Evolutionary conservation across 2,888 invertebrate species (phyloP).

Genomic region (Euzophera pinguis): DNA sequence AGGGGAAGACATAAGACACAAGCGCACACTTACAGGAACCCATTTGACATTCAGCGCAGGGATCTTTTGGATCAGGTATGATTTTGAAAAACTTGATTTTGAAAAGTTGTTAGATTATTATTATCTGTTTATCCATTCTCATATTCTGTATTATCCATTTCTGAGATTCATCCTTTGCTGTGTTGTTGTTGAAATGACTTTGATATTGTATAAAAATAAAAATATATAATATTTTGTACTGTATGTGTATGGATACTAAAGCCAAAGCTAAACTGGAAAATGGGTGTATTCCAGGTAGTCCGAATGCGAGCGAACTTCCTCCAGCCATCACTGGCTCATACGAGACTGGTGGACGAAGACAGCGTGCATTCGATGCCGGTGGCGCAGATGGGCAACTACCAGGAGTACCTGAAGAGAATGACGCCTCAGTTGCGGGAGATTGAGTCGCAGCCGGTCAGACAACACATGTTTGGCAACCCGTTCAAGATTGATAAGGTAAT

Average conservation of each 20-base stretch:
- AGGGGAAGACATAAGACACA: slow-evolving; percentile 73
- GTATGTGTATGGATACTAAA: too few species aligned
- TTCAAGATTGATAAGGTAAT: slow-evolving; percentile 97
- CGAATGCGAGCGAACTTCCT: slow-evolving; percentile 97
- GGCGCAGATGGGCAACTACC: slow-evolving; percentile 99
- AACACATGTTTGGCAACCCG: slow-evolving; percentile 99
- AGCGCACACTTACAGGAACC: slow-evolving; percentile 90
- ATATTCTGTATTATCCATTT: too few species aligned
- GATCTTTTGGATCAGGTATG: slow-evolving; percentile 91
- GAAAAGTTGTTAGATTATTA: not conserved
- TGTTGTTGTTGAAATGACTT: too few species aligned
- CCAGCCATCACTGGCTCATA: slow-evolving; percentile 87
- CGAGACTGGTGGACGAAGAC: slow-evolving; percentile 91
- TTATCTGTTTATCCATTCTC: not conserved
- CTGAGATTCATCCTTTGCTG: too few species aligned
- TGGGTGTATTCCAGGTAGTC: slow-evolving; percentile 80
- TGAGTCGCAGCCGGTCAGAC: slow-evolving; percentile 95
- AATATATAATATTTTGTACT: not conserved
- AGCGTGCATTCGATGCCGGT: slow-evolving; percentile 97
- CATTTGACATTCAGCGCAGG: slow-evolving; percentile 95
- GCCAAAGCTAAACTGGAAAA: not conserved
- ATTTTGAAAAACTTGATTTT: not conserved
- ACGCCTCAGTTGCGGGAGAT: slow-evolving; percentile 95
- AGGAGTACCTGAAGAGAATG: slow-evolving; percentile 97
- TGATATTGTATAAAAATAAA: too few species aligned